Base-by-base conservation (phyloP, 2,113 vertebrate species). In the Sprattus sprattus region DNA sequence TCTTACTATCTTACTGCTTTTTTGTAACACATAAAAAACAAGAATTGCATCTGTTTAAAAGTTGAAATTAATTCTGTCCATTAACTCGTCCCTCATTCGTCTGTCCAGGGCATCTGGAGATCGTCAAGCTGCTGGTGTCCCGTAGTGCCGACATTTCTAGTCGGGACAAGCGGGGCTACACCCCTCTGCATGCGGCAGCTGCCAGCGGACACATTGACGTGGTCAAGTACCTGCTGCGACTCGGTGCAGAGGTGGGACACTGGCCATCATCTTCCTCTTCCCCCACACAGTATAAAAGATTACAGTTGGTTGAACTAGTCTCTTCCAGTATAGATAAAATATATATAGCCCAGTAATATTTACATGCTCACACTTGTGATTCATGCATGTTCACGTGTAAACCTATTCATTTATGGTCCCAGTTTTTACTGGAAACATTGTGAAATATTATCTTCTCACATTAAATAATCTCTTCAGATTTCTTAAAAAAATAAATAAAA, bases 151-250 rank as follows among this genome's bases (percentile, higher is more conserved):
- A 98, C 1, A 95, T 96, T 15, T 93, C 91, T 84, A 97, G 96
- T 88, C 98, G 97, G 89, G 98, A 99, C 93, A 97, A 96, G 90
- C 95, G 93, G 85, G 98, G 97, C 81, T 99, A 99, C 89, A 97
- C 97, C 1, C 95, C 98, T 16, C 96, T 99, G 28, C 98, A 99
- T 45, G 96, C 96, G 0, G 98, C 98, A 0, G 97, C 98, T 0
- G 95, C 96, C 88, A 95, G 95, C 0, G 98, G 97, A 85, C 97
- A 99, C 90, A 92, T 97, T 1, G 97, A 98, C 0, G 93, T 97
- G 6, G 95, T 98, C 92, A 96, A 96, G 81, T 96, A 97, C 92
- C 95, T 99, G 64, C 92, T 99, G 86, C 95, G 94, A 85, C 94
- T 97, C 71, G 96, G 95, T 9, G 95, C 96, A 1, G 97, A 99